Percentiles rank a stretch among this genome's conserved stretches.
Evolutionary conservation across 2,888 invertebrate genomes (phyloP).

Genomic region (Lepidochrysops patricia): DNA sequence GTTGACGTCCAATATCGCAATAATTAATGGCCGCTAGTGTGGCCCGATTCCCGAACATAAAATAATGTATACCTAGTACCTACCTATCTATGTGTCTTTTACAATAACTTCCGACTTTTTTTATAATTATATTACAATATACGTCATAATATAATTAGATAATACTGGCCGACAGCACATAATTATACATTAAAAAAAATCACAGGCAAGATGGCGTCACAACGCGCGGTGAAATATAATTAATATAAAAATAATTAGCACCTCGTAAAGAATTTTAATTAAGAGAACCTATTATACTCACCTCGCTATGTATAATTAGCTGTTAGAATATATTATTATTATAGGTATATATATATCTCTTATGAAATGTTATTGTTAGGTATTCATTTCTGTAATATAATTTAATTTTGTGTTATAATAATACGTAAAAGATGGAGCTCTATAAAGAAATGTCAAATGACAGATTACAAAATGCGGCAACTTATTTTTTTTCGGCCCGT

Average conservation of each 20-base stretch:
- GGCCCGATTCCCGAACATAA: too few relatives aligned
- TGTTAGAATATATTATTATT: not conserved
- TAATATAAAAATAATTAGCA: constrained; percentile 8
- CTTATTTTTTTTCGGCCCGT: too few relatives aligned
- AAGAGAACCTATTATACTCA: constrained; percentile 3
- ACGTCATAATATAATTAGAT: not conserved
- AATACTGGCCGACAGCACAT: not conserved
- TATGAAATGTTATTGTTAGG: not conserved
- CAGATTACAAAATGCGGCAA: too few relatives aligned
- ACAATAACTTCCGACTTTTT: too few relatives aligned
- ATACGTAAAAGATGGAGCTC: too few relatives aligned
- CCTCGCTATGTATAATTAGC: not conserved
- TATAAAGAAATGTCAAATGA: too few relatives aligned
- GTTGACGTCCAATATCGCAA: too few relatives aligned
- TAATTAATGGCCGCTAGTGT: too few relatives aligned
- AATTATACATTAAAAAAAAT: constrained; percentile 7
- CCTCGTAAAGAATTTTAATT: constrained; percentile 11
- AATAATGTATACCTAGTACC: too few relatives aligned
- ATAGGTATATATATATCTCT: too few relatives aligned
- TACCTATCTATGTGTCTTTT: too few relatives aligned
- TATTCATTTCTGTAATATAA: not conserved
- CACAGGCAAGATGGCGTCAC: not conserved
- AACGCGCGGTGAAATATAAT: not conserved
- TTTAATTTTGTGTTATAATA: not conserved
- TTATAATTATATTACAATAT: too few relatives aligned